Evolutionary conservation across 2,888 invertebrate genomes (phyloP).

Genomic region (Sphinx pinastri): DNA sequence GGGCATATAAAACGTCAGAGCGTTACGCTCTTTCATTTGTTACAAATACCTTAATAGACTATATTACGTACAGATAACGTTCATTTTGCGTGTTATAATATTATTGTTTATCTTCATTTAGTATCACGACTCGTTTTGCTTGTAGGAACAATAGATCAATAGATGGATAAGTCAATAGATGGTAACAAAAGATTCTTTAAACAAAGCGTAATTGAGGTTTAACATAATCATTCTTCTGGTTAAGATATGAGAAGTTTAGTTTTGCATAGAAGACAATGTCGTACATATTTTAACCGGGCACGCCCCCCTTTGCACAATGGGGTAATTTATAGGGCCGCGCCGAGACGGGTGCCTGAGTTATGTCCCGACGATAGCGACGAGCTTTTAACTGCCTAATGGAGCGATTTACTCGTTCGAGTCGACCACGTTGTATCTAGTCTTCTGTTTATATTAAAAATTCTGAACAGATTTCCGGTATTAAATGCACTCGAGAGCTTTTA

Average conservation of each 20-base stretch:
- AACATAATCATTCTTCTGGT: slow-evolving; percentile 48
- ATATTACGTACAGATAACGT: no score
- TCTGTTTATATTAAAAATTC: slow-evolving; percentile 66
- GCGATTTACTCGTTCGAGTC: slow-evolving; percentile 71
- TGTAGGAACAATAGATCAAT: slow-evolving; percentile 2
- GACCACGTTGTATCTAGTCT: slow-evolving; percentile 75
- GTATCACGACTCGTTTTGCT: no score
- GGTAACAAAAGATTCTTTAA: slow-evolving; percentile 36
- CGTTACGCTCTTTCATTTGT: no score
- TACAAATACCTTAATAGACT: no score
- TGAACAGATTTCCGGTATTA: slow-evolving; percentile 29
- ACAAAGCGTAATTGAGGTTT: no score
- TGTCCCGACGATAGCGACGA: slow-evolving; percentile 82
- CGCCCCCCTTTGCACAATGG: slow-evolving; percentile 80
- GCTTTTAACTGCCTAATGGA: slow-evolving; percentile 84
- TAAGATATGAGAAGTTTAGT: slow-evolving; percentile 74
- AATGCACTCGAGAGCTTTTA: background rate
- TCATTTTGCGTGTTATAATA: no score
- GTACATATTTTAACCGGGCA: slow-evolving; percentile 82
- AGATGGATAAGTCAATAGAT: background rate
- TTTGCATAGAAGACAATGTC: slow-evolving; percentile 78
- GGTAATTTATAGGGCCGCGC: slow-evolving; percentile 82
- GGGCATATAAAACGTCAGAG: no score
- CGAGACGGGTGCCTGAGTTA: slow-evolving; percentile 82
- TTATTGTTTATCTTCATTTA: no score